Evolutionary conservation across 1,140 invertebrate species (phyloP).

Genomic region (Calosoma granatense): DNA sequence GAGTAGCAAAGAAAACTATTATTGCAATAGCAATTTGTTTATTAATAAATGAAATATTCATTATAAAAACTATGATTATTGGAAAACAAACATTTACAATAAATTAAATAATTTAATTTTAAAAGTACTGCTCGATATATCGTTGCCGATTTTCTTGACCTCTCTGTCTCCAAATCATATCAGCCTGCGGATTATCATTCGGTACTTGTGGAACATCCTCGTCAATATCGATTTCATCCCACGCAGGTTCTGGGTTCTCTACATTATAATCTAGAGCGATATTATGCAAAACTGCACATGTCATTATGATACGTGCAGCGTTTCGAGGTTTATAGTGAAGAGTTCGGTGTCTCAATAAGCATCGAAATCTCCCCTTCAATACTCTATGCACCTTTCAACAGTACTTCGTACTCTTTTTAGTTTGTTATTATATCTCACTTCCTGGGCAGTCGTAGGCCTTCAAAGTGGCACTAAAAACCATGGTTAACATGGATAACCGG

Average conservation of each 20-base stretch:
- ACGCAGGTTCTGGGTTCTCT: not conserved
- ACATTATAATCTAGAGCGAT: conserved; percentile 9
- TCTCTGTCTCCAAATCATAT: not conserved
- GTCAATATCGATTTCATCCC: not conserved
- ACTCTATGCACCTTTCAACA: conserved; percentile 29
- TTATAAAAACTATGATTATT: not conserved
- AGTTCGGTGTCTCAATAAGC: conserved; percentile 27
- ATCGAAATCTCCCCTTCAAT: conserved; percentile 32
- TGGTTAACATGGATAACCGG: conserved; percentile 17
- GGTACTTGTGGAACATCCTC: not conserved
- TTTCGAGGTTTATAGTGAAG: conserved; percentile 30
- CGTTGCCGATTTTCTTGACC: not conserved
- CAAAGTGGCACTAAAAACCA: conserved; percentile 15
- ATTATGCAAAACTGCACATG: conserved; percentile 32
- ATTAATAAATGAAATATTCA: not conserved
- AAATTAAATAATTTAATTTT: not conserved
- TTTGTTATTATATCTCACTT: conserved; percentile 12
- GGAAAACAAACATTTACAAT: too few species aligned
- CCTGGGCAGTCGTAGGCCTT: conserved; percentile 4
- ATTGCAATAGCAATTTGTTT: not conserved
- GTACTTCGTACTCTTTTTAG: not conserved
- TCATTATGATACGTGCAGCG: conserved; percentile 33
- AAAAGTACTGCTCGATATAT: not conserved
- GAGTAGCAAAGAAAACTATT: too few species aligned
- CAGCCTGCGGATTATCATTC: not conserved